These are phyloP conservation scores for Diabrotica undecimpunctata DNA, from an alignment of 1,140 invertebrate genomes.

Conservation along the genomic window DNA sequence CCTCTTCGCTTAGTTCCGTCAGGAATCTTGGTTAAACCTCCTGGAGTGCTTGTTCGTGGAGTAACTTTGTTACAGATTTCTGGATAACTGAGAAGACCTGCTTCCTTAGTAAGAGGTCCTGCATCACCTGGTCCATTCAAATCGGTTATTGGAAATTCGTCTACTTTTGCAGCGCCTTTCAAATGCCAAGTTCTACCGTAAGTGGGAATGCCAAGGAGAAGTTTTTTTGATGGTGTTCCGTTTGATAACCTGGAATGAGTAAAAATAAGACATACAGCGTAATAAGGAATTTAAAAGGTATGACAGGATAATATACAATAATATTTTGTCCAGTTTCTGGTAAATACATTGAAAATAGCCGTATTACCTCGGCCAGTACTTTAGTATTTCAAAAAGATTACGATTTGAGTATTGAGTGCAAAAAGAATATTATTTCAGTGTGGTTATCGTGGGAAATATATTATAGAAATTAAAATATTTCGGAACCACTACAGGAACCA, in stretches of 20 bases:
- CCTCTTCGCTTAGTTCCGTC: constrained; percentile 73
- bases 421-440: too few species aligned
- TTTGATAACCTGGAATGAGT: constrained; percentile 56
- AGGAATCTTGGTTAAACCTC: constrained; percentile 60
- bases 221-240: constrained; percentile 68
- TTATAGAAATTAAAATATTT: too few species aligned
- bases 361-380: too few species aligned
- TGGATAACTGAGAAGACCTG: constrained; percentile 74
- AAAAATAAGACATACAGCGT: neutral
- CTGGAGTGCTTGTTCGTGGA: constrained; percentile 12
- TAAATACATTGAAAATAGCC: too few species aligned
- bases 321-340: neutral
- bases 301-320: neutral
- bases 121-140: constrained; percentile 64
- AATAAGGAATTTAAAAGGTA: neutral
- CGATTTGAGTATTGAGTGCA: too few species aligned
- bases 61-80: constrained; percentile 63
- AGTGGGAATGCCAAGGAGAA: constrained; percentile 78
- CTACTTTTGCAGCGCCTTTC: constrained; percentile 65
- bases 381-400: too few species aligned
- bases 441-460: too few species aligned
- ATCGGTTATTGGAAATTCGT: constrained; percentile 69
- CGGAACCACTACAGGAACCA: too few species aligned
- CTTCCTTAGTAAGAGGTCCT: constrained; percentile 64
- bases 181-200: constrained; percentile 82